Percentiles rank a stretch among this genome's conserved stretches.
These are phyloP conservation scores for Anisognathus igniventris DNA, from an alignment of 2,797 vertebrate genomes.

Conservation along the genomic window DNA sequence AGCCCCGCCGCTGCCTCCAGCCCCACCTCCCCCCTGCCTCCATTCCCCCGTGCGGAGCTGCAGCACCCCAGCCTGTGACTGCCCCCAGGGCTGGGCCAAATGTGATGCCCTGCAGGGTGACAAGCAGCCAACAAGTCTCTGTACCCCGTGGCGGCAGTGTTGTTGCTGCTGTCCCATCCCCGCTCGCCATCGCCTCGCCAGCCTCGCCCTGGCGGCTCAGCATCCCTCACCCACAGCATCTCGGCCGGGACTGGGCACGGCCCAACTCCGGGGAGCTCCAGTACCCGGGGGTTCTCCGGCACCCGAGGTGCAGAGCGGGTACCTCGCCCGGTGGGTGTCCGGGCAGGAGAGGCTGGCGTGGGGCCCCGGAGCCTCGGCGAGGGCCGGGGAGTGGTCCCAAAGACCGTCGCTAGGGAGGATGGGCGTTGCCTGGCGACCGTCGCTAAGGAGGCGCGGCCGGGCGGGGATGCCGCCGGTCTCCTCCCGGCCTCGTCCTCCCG, in stretches of 20 bases:
- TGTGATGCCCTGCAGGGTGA: background rate
- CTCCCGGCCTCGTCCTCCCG: background rate
- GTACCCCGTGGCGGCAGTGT: fast-evolving
- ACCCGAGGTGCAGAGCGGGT: background rate
- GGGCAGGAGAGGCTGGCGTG: background rate
- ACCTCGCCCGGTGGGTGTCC: background rate
- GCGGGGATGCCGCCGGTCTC: background rate
- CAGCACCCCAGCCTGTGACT: background rate
- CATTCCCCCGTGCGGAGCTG: background rate
- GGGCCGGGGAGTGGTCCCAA: background rate
- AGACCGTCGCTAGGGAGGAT: background rate
- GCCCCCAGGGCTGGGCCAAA: background rate
- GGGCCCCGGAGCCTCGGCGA: background rate
- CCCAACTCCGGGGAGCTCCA: fast-evolving
- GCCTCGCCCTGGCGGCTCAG: background rate
- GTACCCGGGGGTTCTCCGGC: fast-evolving
- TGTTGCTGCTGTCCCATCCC: background rate
- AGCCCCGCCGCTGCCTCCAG: background rate
- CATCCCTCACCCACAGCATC: background rate
- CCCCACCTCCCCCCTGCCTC: background rate
- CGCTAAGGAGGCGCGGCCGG: slow-evolving; percentile 48
- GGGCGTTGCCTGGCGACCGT: slow-evolving; percentile 62
- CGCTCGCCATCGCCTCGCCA: background rate
- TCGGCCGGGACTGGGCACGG: background rate
- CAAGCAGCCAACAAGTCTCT: background rate